Conservation (phyloP, 2,888 invertebrate species). For the Drosophila rellima region DNA sequence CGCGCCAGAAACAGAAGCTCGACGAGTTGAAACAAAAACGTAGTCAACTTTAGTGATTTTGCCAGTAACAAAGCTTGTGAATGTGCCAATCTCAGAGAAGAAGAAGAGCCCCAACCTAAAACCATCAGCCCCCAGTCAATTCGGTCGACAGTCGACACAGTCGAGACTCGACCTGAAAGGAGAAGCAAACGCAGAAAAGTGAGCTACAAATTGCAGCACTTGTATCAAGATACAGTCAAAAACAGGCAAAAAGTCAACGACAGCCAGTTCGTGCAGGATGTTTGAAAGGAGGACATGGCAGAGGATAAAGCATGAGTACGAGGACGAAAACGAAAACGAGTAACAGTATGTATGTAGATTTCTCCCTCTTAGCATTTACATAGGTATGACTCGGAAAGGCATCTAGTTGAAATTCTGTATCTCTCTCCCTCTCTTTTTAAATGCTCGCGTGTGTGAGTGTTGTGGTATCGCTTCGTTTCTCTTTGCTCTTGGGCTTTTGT, state of each 20-base stretch:
- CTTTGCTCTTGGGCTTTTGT: constrained; percentile 37
- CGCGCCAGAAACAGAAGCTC: constrained; percentile 62
- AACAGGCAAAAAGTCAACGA: constrained; percentile 65
- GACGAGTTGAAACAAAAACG: constrained; percentile 41
- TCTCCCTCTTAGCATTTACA: constrained; percentile 41
- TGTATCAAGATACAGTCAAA: constrained; percentile 77
- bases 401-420: constrained; percentile 21
- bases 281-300: constrained; percentile 42
- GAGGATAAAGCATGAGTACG: background rate
- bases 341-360: constrained; percentile 6
- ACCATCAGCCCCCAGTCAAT: constrained; percentile 8
- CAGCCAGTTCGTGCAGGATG: constrained; percentile 56
- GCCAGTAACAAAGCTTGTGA: constrained; percentile 37
- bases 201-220: constrained; percentile 77
- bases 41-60: constrained; percentile 53
- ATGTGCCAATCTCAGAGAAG: constrained; percentile 54
- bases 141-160: constrained; percentile 14
- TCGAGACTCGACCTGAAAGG: constrained; percentile 21
- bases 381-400: constrained; percentile 34
- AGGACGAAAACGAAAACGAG: background rate
- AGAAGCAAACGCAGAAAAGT: constrained; percentile 44
- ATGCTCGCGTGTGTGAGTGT: constrained; percentile 12
- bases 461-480: constrained; percentile 56
- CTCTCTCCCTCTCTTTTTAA: constrained; percentile 1
- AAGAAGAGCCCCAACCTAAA: constrained; percentile 17